Evolutionary conservation across 2,113 vertebrate species (phyloP).

Genomic region (Centrocercus urophasianus): DNA sequence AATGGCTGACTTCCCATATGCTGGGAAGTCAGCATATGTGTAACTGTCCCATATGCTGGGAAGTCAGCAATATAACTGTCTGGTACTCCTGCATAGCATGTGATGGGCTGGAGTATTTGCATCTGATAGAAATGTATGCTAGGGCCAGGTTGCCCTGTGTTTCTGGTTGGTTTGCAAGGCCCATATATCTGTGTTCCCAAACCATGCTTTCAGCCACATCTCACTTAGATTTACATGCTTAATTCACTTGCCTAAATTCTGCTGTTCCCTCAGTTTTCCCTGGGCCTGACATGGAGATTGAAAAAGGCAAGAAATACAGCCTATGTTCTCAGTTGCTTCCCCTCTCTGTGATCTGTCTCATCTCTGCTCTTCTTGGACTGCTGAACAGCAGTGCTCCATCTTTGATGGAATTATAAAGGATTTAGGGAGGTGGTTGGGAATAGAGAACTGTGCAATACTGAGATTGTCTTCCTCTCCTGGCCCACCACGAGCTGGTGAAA

Average conservation of each 20-base stretch:
- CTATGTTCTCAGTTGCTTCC: neutral
- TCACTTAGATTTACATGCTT: neutral
- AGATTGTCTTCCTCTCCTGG: neutral
- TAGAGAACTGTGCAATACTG: neutral
- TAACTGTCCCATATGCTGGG: no score
- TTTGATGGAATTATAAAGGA: neutral
- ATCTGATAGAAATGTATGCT: neutral
- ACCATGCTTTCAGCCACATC: neutral
- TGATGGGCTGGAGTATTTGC: neutral
- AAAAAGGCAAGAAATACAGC: neutral
- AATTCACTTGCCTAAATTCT: neutral
- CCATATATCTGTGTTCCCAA: neutral
- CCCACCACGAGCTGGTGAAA: neutral
- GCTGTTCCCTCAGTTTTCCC: neutral
- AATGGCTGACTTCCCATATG: neutral
- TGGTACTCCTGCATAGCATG: neutral
- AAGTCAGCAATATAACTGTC: neutral
- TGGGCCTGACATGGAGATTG: fast-evolving
- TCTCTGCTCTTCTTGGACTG: neutral
- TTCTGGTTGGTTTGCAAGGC: neutral
- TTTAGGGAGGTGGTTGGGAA: neutral
- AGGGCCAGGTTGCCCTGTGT: neutral
- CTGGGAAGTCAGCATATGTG: no score
- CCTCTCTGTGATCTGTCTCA: neutral
- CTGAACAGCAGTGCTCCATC: neutral